Conservation (phyloP, 2,797 vertebrate genomes). For the Myotis myotis region DNA sequence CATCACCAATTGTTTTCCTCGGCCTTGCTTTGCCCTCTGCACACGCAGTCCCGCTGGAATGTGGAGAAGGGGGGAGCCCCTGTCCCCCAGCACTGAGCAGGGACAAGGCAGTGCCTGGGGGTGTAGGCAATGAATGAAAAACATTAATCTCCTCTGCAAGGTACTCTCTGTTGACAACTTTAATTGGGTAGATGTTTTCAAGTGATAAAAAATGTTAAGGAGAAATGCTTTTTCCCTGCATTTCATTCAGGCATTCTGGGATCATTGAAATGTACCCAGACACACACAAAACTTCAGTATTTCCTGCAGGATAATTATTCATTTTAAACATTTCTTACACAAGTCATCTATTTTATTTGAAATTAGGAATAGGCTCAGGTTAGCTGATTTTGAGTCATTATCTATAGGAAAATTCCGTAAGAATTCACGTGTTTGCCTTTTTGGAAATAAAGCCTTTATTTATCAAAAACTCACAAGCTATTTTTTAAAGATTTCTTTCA, state of each 20-base stretch:
- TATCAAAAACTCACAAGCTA: neutral
- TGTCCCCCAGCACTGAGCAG: neutral
- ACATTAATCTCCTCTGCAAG: neutral
- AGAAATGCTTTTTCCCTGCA: neutral
- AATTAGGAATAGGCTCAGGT: neutral
- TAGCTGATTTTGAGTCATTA: neutral
- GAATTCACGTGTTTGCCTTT: neutral
- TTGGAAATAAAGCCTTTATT: neutral
- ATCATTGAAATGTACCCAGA: neutral
- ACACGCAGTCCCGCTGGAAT: neutral
- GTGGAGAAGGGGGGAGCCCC: neutral
- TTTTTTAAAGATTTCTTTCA: neutral
- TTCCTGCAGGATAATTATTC: neutral
- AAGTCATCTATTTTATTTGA: neutral
- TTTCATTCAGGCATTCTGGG: neutral
- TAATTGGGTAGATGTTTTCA: neutral
- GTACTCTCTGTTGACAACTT: neutral
- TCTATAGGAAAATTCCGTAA: neutral
- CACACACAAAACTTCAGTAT: neutral
- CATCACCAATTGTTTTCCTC: neutral
- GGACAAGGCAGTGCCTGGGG: neutral
- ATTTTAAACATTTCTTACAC: neutral
- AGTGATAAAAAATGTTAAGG: neutral
- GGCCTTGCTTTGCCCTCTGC: neutral
- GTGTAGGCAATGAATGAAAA: neutral